Evolutionary conservation across 2,888 invertebrate genomes (phyloP).

Genomic region (Ommatoiulus sabulosus): DNA sequence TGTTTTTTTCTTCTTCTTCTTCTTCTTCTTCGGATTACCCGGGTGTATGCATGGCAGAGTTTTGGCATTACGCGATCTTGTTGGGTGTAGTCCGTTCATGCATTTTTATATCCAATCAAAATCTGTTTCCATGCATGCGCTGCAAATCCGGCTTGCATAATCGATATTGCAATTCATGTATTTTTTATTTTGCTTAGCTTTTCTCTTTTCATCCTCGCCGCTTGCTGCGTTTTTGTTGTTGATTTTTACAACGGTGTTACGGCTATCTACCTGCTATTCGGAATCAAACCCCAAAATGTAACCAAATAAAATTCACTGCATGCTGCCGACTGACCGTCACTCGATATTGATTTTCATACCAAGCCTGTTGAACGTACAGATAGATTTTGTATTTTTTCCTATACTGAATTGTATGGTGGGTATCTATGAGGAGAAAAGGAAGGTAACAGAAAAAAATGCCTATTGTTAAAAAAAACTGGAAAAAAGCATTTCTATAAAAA

Average conservation of each 20-base stretch:
- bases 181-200: background rate
- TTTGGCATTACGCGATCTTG: background rate
- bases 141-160: conserved; percentile 14
- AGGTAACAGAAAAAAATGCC: background rate
- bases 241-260: background rate
- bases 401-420: background rate
- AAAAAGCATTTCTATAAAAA: no score
- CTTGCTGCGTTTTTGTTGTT: conserved; percentile 10
- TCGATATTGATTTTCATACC: conserved; percentile 34
- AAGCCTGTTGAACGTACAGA: background rate
- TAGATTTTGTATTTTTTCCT: background rate
- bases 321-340: background rate
- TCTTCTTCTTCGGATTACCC: background rate
- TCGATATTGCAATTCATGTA: background rate
- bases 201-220: background rate
- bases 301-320: background rate
- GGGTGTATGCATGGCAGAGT: background rate
- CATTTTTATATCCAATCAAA: conserved; percentile 34
- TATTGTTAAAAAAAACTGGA: no score
- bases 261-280: background rate
- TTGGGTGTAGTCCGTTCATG: conserved; percentile 28
- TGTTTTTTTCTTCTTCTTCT: background rate
- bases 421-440: background rate
- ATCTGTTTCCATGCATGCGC: conserved; percentile 12
- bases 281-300: background rate